Evolutionary conservation across 1,140 invertebrate species (phyloP).

Genomic region (Steinernema khuongi): DNA sequence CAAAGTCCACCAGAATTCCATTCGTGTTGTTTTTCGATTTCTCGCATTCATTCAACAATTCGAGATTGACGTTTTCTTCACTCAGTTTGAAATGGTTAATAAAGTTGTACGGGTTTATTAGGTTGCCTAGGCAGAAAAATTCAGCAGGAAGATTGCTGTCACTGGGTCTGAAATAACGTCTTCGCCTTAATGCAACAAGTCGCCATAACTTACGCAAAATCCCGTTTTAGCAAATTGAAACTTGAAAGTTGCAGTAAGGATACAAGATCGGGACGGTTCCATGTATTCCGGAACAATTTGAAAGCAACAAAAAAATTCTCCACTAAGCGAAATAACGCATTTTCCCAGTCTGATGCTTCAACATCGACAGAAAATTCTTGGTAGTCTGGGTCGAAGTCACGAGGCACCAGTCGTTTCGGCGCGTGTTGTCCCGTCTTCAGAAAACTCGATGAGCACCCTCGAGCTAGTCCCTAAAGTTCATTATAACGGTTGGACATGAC

Average conservation of each 20-base stretch:
- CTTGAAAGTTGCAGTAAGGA: not conserved
- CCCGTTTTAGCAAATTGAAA: not conserved
- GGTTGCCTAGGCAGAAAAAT: not conserved
- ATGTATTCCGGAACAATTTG: not conserved
- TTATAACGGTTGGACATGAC: not conserved
- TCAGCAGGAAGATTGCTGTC: not conserved
- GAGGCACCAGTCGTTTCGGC: not conserved
- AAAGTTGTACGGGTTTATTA: not conserved
- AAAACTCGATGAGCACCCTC: not conserved
- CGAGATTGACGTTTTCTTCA: not conserved
- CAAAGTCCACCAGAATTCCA: not conserved
- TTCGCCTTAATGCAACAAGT: not conserved
- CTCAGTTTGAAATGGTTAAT: not conserved
- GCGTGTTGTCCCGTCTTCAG: not conserved
- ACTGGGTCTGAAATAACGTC: not conserved
- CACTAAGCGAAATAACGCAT: not conserved
- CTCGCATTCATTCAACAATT: not conserved
- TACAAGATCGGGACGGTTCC: not conserved
- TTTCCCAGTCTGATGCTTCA: not conserved
- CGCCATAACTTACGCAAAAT: not conserved
- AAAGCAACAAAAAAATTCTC: not conserved
- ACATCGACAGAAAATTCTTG: slow-evolving; percentile 4
- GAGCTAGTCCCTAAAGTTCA: not conserved
- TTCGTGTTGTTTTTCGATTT: not conserved
- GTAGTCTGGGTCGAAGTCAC: not conserved